Evolutionary conservation across 2,113 vertebrate genomes (phyloP), one percentile per base, ranked within the genome.

Genomic region (Aix galericulata): DNA sequence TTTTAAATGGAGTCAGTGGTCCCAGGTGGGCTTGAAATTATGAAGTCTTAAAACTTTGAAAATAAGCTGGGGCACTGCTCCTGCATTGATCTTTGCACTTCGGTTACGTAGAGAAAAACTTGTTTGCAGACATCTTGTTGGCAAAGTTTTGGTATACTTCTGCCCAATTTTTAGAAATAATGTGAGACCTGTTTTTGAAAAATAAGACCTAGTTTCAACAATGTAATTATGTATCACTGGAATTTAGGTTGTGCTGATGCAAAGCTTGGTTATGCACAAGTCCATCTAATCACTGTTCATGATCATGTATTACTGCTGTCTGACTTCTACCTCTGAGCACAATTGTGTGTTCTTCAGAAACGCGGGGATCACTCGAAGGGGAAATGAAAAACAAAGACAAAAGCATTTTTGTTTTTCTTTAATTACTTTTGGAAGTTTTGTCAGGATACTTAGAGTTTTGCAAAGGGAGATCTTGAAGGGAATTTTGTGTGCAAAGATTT

Each of bases 181-280:
- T 6, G n/a, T 11, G 82, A 86, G 63, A 56, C 20, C 60, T 88
- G 48, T 80, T 95, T 96, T 86, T 64, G 17, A 78, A 92, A 86
- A 82, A 34, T 16, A 60, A 60, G 84, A 78, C 29, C 76, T 93
- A 58, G 56, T 82, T 90, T 76, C 68, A 38, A 93, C 63, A 93
- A 73, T 56, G n/a, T 69, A 31, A 56, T 77, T 86, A 58, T 60
- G 13, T 60, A 14, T 62, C n/a, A 21, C 53, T 71, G 53, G 56
- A 60, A 8, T 27, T 34, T 44, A 10, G 13, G 17, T 56, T 56
- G 34, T 76, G 62, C 42, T 64, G 58, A 58, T 66, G 29, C 42
- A 29, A 91, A 75, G 36, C 68, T 83, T 40, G 50, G 9, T 32
- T 36, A 40, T 38, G 40, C 81, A 44, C 16, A 11, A 4, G 20